Evolutionary conservation across 2,888 invertebrate species (phyloP), one percentile per base, ranked within the genome.

Genomic region (Eucriotettix oculatus): DNA sequence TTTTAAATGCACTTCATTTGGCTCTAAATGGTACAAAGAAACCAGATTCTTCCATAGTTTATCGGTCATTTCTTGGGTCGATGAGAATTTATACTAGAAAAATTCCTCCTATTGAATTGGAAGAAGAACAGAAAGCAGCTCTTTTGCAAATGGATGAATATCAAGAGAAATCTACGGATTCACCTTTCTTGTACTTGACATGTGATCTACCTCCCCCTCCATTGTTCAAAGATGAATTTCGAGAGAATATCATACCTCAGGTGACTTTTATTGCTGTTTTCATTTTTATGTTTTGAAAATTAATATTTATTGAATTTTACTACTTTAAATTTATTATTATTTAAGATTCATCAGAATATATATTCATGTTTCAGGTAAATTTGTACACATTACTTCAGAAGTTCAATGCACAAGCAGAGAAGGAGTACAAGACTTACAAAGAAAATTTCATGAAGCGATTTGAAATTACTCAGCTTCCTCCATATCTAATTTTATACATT

Each of bases 401-500:
- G 74, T 99, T 99, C 74, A 98, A 98, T 73, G 97, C 97, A 0
- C 83, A 87, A 65, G 79, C 85, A 9, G 96, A 98, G 68, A 98
- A 97, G 73, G 99, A 99, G 71, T 98, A 99, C 74, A 98, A 98
- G 77, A 99, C 98, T 0, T 97, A 98, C 74, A 99, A 99, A 71
- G 99, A 99, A 73, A 98, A 97, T 70, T 94, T 94, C 69, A 77
- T 99, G 78, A 99, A 98, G 73, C 79, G 95, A 66, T 99, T 98
- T 74, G 94, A 97, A 76, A 89, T 99, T 59, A 93, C 91, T 0
- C 80, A 86, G 67, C 76, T 99, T 64, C 97, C 97, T 10, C 93
- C 92, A 1, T 98, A 92, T 74, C 81, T 98, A 60, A 97, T 99
- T 69, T 75, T 99, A 59, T 97, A 95, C 69, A 93, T 98, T 65